A percentile compares a stretch with the other conserved stretches of the same genome.
These are phyloP conservation scores for Larimichthys polyactis DNA, from an alignment of 2,113 vertebrate genomes.

Conservation along the genomic window DNA sequence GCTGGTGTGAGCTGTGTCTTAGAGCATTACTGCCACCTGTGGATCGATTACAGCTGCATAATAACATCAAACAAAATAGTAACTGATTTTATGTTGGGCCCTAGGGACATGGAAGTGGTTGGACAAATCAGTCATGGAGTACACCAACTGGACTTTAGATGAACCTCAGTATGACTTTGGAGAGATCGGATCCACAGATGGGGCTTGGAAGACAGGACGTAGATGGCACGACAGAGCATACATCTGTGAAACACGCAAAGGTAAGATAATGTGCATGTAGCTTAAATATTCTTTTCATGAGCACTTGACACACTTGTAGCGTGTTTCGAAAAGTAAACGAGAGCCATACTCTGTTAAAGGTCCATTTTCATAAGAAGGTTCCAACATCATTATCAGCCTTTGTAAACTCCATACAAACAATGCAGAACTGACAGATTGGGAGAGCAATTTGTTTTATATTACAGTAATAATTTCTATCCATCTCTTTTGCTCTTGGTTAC, in stretches of 20 bases:
- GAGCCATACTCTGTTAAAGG: background rate
- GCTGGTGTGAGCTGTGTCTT: too few relatives aligned
- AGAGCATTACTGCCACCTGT: too few relatives aligned
- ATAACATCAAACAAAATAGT: background rate
- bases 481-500: background rate
- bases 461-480: too few relatives aligned
- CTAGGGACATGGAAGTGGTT: conserved; percentile 90
- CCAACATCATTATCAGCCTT: too few relatives aligned
- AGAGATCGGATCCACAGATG: conserved; percentile 79
- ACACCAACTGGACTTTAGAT: conserved; percentile 89
- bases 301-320: background rate
- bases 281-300: background rate
- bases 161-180: conserved; percentile 74
- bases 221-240: conserved; percentile 85
- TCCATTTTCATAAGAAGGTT: too few relatives aligned
- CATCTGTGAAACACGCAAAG: conserved; percentile 92
- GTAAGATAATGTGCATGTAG: conserved; percentile 77
- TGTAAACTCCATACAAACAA: too few relatives aligned
- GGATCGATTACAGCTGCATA: background rate
- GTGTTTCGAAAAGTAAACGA: background rate
- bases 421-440: too few relatives aligned
- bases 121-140: conserved; percentile 86
- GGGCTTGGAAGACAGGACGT: conserved; percentile 87
- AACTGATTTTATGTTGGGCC: conserved; percentile 14
- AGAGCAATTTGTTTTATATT: too few relatives aligned